Evolutionary conservation across 2,888 invertebrate genomes (phyloP), one percentile per base, ranked within the genome.

Genomic region (Helleia helle): DNA sequence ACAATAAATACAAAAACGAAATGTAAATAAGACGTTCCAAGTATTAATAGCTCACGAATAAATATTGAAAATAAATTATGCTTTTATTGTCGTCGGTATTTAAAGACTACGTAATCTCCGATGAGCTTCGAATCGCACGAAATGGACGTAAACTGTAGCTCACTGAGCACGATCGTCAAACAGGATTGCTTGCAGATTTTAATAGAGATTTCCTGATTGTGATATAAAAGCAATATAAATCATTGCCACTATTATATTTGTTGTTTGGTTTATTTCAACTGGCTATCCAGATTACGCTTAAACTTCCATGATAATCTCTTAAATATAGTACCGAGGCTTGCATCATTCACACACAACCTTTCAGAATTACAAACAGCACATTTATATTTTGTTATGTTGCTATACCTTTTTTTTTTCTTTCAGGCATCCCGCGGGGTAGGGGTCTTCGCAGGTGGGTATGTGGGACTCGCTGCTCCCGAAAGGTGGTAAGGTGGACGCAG

Each of bases 121-220:
- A 40, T 42, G 47, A 46, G 54, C 52, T 50, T 46, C 47, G 54
- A 56, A 61, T 57, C 59, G 63, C 76, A 77, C 74, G 77, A 63
- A 49, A 62, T 52, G 55, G 49, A 48, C 59, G 41, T 41, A 43
- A 44, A 46, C 34, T 38, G 38, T 30, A 44, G 41, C 37, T 38
- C 44, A 51, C 56, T 55, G 40, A 62, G 66, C 75, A 74, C 75
- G 76, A 69, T 59, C 65, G 49, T 52, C 67, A 74, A 76, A 76
- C 64, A 74, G 45, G 37, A 58, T 55, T 67, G 63, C 64, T 66
- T 61, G 56, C 55, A 48, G 56, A 52, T 62, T 61, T 61, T 38
- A 38, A 34, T 13, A 13, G 38, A 29, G 38, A 38, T 29, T 9
- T n/a, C 13, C 25, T 9, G 25, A 38, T 38, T 27, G 37, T 17